phyloP scores from a whole-genome alignment of 1,140 invertebrate genomes.

The Penaeus vannamei region DNA sequence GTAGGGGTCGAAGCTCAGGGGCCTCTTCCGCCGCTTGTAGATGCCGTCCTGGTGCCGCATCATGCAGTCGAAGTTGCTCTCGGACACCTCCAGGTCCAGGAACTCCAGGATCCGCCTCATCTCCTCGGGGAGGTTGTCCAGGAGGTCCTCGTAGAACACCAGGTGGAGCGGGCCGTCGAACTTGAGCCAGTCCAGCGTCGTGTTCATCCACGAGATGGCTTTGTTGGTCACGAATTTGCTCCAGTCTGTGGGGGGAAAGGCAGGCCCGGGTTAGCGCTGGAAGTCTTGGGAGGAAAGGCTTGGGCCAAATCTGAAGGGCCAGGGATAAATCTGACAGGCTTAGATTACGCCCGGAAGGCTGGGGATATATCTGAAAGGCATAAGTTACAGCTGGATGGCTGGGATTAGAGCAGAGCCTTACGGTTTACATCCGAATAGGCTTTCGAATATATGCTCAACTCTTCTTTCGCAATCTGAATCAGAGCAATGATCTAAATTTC shows the following conservation, averaged over 20 bases:
- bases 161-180: conserved; percentile 81
- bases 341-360: too few relatives aligned
- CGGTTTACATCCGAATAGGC: too few relatives aligned
- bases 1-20: conserved; percentile 80
- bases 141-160: conserved; percentile 81
- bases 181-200: conserved; percentile 81
- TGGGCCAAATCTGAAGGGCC: too few relatives aligned
- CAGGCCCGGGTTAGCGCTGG: conserved; percentile 5
- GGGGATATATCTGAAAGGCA: too few relatives aligned
- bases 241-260: conserved; percentile 77
- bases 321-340: too few relatives aligned
- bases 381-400: too few relatives aligned
- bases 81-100: conserved; percentile 71
- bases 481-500: background rate
- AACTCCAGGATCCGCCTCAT: conserved; percentile 78
- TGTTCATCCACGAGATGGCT: conserved; percentile 78
- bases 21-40: conserved; percentile 78
- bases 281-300: too few relatives aligned
- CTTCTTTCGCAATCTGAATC: too few relatives aligned
- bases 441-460: too few relatives aligned
- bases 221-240: conserved; percentile 80
- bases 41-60: conserved; percentile 77
- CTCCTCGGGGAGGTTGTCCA: conserved; percentile 77
- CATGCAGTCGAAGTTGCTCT: conserved; percentile 69
- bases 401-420: too few relatives aligned